Conservation (phyloP, 2,797 vertebrate species). For the Decapterus maruadsi region DNA sequence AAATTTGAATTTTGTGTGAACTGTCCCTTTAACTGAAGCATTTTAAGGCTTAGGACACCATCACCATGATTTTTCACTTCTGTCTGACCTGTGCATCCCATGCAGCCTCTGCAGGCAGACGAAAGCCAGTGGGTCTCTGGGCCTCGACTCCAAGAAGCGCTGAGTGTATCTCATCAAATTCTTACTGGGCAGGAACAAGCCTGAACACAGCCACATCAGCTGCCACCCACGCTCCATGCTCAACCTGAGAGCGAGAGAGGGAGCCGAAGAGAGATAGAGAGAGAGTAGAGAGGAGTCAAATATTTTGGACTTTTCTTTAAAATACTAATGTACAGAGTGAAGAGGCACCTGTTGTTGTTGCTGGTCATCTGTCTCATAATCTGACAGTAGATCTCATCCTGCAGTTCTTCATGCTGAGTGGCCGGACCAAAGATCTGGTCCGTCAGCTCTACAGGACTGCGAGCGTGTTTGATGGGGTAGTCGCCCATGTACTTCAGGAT, state of each 20-base stretch:
- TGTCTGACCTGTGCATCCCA: conserved; percentile 87
- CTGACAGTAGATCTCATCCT: conserved; percentile 97
- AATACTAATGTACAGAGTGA: not conserved
- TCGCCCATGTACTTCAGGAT: conserved; percentile 98
- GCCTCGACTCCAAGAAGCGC: conserved; percentile 91
- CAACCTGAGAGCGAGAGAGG: conserved; percentile 80
- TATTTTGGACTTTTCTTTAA: not conserved
- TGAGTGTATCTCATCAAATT: conserved; percentile 84
- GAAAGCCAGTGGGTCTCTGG: conserved; percentile 83
- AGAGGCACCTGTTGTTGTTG: conserved; percentile 89
- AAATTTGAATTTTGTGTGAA: too few relatives aligned
- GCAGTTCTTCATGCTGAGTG: conserved; percentile 83
- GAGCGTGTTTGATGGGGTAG: conserved; percentile 91
- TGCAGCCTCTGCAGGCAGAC: conserved; percentile 89
- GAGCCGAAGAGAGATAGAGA: not conserved
- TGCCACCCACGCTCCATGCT: conserved; percentile 94
- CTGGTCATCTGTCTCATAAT: conserved; percentile 96
- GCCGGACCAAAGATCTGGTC: conserved; percentile 94
- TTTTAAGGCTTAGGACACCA: not conserved
- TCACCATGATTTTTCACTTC: not conserved
- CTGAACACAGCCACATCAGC: conserved; percentile 94
- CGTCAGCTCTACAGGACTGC: conserved; percentile 88
- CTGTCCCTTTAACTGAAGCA: not conserved
- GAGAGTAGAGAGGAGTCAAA: not conserved
- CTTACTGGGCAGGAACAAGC: conserved; percentile 91